Evolutionary conservation across 2,888 invertebrate species (phyloP).

Genomic region (Aethes cnicana): DNA sequence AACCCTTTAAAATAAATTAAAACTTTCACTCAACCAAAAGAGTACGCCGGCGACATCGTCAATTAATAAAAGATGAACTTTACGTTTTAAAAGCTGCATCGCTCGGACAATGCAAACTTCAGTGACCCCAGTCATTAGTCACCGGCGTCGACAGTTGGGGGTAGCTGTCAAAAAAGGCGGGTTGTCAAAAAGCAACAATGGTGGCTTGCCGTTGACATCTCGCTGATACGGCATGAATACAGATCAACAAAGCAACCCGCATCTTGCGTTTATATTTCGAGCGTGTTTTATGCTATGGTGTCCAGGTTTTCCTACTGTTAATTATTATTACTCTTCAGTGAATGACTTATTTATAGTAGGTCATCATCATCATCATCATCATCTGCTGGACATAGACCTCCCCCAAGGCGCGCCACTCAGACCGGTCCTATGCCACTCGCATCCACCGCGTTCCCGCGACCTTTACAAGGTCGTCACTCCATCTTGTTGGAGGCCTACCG

Average conservation of each 20-base stretch:
- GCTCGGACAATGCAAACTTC: constrained; percentile 17
- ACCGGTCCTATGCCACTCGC: too few relatives aligned
- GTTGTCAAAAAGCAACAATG: constrained; percentile 32
- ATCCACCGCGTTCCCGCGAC: too few relatives aligned
- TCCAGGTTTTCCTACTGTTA: too few relatives aligned
- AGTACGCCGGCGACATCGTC: too few relatives aligned
- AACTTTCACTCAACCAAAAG: background rate
- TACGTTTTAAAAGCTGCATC: background rate
- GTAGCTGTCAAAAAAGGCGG: constrained; percentile 37
- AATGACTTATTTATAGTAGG: too few relatives aligned
- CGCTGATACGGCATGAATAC: constrained; percentile 40
- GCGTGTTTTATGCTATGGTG: background rate
- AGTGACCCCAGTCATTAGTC: constrained; percentile 34
- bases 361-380: too few relatives aligned
- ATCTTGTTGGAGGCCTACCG: too few relatives aligned
- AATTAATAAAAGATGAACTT: background rate
- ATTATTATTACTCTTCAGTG: too few relatives aligned
- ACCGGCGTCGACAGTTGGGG: constrained; percentile 28
- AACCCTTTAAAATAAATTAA: too few relatives aligned
- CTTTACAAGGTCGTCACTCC: too few relatives aligned
- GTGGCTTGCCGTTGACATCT: constrained; percentile 44
- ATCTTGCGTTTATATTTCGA: constrained; percentile 10
- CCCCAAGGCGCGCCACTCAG: too few relatives aligned
- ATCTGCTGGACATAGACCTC: too few relatives aligned
- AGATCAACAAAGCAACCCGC: constrained; percentile 30